These are phyloP conservation scores for Pseudoatta argentina DNA, from an alignment of 1,140 invertebrate genomes.

Conservation along the genomic window DNA sequence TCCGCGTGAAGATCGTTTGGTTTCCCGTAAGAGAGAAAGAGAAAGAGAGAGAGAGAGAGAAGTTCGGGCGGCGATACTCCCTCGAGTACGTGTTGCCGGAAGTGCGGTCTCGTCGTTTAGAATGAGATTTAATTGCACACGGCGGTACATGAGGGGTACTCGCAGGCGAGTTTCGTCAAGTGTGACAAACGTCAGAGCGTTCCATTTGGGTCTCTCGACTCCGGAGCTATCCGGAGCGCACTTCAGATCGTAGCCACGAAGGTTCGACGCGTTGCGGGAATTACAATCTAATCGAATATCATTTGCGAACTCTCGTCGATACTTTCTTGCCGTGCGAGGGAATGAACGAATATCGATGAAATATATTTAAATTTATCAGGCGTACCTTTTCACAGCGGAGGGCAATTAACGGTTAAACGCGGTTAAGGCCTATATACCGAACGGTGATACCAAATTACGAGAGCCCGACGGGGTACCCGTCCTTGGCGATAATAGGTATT, in stretches of 20 bases:
- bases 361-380: background rate
- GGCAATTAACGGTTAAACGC: background rate
- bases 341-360: background rate
- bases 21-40: constrained; percentile 21
- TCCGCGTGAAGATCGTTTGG: constrained; percentile 61
- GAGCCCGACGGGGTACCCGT: constrained; percentile 29
- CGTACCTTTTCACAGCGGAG: background rate
- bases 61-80: background rate
- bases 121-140: constrained; percentile 6
- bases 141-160: background rate
- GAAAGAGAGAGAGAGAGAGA: background rate
- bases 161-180: background rate
- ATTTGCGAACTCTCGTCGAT: background rate
- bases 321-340: background rate
- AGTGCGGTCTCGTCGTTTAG: background rate
- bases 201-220: background rate
- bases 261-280: background rate
- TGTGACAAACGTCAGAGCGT: background rate
- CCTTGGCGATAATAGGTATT: constrained; percentile 60
- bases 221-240: background rate
- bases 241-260: background rate
- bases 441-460: constrained; percentile 45
- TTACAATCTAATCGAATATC: background rate
- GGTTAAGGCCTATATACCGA: background rate
- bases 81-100: constrained; percentile 6